These are phyloP conservation scores for Rhodeus uyekii DNA, from an alignment of 2,797 vertebrate species.

Conservation along the genomic window DNA sequence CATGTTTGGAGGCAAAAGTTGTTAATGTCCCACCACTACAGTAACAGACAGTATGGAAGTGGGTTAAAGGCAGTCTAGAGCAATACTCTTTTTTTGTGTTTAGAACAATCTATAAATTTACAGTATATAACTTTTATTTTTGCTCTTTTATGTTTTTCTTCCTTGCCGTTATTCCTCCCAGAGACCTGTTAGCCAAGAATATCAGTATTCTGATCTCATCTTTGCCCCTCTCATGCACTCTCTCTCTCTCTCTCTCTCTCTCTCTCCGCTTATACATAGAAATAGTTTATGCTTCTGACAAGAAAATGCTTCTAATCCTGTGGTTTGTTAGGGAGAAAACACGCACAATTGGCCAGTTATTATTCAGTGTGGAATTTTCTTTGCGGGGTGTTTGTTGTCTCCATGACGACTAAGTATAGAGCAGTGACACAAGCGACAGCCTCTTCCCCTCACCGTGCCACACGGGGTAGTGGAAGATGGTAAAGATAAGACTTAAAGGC, in stretches of 20 bases:
- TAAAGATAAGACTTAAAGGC: slow-evolving; percentile 68
- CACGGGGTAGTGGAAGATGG: slow-evolving; percentile 65
- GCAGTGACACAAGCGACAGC: slow-evolving; percentile 56
- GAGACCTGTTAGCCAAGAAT: slow-evolving; percentile 67
- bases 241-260: slow-evolving; percentile 23
- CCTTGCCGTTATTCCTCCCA: slow-evolving; percentile 53
- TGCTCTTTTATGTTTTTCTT: slow-evolving; percentile 39
- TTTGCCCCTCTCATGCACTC: slow-evolving; percentile 51
- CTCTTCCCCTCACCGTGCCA: slow-evolving; percentile 61
- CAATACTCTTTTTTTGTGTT: neutral
- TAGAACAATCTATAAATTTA: slow-evolving; percentile 5
- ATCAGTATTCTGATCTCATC: slow-evolving; percentile 79
- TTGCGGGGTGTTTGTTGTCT: slow-evolving; percentile 81
- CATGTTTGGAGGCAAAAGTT: neutral
- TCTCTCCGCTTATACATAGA: slow-evolving; percentile 70
- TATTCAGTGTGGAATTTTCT: slow-evolving; percentile 79
- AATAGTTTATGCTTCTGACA: slow-evolving; percentile 80
- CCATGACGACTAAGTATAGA: slow-evolving; percentile 80
- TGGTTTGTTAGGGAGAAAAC: slow-evolving; percentile 78
- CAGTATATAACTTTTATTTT: slow-evolving; percentile 19
- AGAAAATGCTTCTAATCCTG: slow-evolving; percentile 79
- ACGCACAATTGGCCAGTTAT: slow-evolving; percentile 78
- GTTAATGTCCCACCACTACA: neutral
- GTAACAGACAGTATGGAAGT: neutral
- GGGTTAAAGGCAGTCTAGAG: neutral